A percentile compares a stretch with the other conserved stretches of the same genome.
Evolutionary conservation across 2,888 invertebrate genomes (phyloP).

Genomic region (Neuroscelio doddi): DNA sequence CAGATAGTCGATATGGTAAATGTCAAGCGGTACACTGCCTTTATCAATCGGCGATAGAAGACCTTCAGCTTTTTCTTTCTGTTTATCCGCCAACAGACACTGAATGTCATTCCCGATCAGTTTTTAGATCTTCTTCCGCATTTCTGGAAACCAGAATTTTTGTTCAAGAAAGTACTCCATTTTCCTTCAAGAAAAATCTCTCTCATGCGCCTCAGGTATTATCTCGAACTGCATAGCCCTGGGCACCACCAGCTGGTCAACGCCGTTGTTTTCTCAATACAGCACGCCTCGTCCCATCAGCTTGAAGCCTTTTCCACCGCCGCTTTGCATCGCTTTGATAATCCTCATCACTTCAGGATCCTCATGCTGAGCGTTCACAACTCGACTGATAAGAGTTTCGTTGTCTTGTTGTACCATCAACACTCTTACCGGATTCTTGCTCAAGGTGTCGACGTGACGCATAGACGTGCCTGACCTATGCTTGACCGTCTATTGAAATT

Average conservation of each 20-base stretch:
- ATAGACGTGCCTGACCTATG: too few relatives aligned
- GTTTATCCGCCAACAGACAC: slow-evolving; percentile 50
- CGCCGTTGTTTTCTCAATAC: too few relatives aligned
- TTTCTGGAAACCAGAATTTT: too few relatives aligned
- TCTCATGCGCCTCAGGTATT: slow-evolving; percentile 14
- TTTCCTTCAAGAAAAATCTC: slow-evolving; percentile 6
- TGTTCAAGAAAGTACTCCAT: slow-evolving; percentile 35
- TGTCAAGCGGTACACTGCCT: slow-evolving; percentile 52
- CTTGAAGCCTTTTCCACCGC: neutral
- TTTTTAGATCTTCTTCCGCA: slow-evolving; percentile 17
- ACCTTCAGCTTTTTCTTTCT: slow-evolving; percentile 54
- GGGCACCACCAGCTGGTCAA: too few relatives aligned
- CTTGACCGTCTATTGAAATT: too few relatives aligned
- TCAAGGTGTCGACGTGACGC: too few relatives aligned
- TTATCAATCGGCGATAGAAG: too few relatives aligned
- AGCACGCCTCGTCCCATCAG: too few relatives aligned
- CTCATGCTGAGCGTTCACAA: neutral
- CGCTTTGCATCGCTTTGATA: slow-evolving; percentile 7
- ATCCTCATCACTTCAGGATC: slow-evolving; percentile 3
- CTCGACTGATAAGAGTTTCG: neutral
- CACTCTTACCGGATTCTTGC: too few relatives aligned
- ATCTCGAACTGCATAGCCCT: slow-evolving; percentile 8
- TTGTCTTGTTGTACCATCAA: too few relatives aligned
- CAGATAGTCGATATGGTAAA: slow-evolving; percentile 60
- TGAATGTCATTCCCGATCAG: slow-evolving; percentile 35